Evolutionary conservation across 35 echinoderm and acorn worm species (phyloP).

Genomic region (Apostichopus parvimensis): DNA sequence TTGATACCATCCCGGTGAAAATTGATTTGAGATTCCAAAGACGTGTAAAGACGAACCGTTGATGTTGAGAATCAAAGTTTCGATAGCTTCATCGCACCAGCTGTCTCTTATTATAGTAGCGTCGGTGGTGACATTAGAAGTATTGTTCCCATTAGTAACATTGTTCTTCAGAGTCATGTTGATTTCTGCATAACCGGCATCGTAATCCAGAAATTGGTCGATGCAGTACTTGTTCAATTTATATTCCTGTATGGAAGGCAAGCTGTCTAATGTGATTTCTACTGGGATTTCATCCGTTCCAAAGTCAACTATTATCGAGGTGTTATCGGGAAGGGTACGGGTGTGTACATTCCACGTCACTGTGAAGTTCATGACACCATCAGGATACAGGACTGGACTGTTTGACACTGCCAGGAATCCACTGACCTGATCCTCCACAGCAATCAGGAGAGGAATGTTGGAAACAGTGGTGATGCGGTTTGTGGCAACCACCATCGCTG

Average conservation of each 20-base stretch:
- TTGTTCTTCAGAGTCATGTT: not conserved
- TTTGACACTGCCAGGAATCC: constrained; percentile 57
- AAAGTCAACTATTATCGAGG: constrained; percentile 57
- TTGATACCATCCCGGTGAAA: constrained; percentile 50
- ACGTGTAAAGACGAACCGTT: not conserved
- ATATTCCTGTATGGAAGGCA: not conserved
- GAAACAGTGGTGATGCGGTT: constrained; percentile 54
- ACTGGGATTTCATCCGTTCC: constrained; percentile 32
- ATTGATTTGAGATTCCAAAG: not conserved
- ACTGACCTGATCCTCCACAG: constrained; percentile 58
- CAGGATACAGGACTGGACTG: constrained; percentile 68
- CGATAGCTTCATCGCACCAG: not conserved
- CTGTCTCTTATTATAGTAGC: not conserved
- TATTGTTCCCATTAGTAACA: not conserved
- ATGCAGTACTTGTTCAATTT: constrained; percentile 12
- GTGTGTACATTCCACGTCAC: constrained; percentile 51
- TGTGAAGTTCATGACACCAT: constrained; percentile 63
- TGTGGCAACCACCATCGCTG: constrained; percentile 57
- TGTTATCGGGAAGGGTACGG: constrained; percentile 69
- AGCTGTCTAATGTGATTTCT: not conserved
- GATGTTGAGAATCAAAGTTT: not conserved
- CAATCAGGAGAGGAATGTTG: constrained; percentile 57
- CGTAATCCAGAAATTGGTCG: not conserved
- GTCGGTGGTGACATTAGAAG: not conserved
- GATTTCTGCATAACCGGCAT: not conserved